A percentile compares a stretch with the other conserved stretches of the same genome.
These are phyloP conservation scores for Lasioglossum oenotherae DNA, from an alignment of 2,888 invertebrate genomes.

Conservation along the genomic window DNA sequence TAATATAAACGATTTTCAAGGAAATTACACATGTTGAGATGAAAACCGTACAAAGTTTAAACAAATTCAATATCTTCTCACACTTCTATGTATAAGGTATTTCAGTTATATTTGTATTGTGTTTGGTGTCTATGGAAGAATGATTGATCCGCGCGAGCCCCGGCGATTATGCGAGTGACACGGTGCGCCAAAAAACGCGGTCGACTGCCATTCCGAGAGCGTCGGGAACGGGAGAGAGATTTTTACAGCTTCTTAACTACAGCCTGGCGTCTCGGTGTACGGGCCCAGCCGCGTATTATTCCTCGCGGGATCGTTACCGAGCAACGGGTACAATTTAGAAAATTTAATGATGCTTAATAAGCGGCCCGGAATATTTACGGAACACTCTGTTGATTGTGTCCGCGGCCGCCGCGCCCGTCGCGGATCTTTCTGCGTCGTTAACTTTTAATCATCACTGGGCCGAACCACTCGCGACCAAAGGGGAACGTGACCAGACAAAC, in stretches of 20 bases:
- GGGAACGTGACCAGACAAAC: background rate
- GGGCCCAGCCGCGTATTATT: slow-evolving; percentile 35
- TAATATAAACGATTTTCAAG: no score
- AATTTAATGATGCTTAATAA: slow-evolving; percentile 58
- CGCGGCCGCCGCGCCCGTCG: slow-evolving; percentile 2
- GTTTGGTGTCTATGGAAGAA: background rate
- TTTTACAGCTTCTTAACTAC: slow-evolving; percentile 42
- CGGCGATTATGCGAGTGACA: slow-evolving; percentile 25
- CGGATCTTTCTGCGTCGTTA: slow-evolving; percentile 34
- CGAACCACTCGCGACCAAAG: background rate
- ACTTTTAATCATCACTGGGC: slow-evolving; percentile 7
- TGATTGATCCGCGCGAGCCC: background rate
- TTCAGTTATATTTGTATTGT: no score
- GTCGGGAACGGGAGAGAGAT: background rate
- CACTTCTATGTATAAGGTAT: no score
- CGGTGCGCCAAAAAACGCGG: slow-evolving; percentile 14
- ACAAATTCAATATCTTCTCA: no score
- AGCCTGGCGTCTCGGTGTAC: slow-evolving; percentile 32
- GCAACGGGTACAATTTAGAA: slow-evolving; percentile 55
- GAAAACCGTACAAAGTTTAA: no score
- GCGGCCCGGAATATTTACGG: slow-evolving; percentile 49
- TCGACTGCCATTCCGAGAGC: slow-evolving; percentile 3
- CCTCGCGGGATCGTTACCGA: slow-evolving; percentile 42
- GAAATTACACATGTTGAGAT: no score
- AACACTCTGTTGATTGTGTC: slow-evolving; percentile 28